phyloP scores from a whole-genome alignment of 2,888 invertebrate species.

The Aromia moschata region DNA sequence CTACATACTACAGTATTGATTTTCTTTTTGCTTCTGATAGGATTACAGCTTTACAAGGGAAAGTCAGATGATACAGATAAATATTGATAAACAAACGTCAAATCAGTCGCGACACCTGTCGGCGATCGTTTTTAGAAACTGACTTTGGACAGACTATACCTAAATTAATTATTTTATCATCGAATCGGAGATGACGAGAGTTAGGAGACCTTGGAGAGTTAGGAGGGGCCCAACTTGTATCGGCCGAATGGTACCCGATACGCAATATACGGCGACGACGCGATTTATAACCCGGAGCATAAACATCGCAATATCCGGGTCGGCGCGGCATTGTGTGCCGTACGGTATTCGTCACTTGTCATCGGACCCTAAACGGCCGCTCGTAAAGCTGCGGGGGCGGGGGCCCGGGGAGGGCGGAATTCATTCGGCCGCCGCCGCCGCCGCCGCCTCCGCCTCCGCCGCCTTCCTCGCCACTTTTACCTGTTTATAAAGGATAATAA shows the following conservation, averaged over 20 bases:
- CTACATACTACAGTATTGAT: too few species aligned
- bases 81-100: too few species aligned
- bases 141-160: too few species aligned
- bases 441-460: slow-evolving; percentile 57
- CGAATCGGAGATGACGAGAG: too few species aligned
- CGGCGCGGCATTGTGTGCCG: slow-evolving; percentile 28
- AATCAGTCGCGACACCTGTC: too few species aligned
- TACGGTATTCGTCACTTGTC: slow-evolving; percentile 49
- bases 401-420: slow-evolving; percentile 37
- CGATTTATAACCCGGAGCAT: slow-evolving; percentile 45
- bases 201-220: too few species aligned
- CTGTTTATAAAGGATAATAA: slow-evolving; percentile 64
- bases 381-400: slow-evolving; percentile 49
- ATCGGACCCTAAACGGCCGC: slow-evolving; percentile 52
- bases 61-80: too few species aligned
- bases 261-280: slow-evolving; percentile 45
- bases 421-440: slow-evolving; percentile 45
- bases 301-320: slow-evolving; percentile 45
- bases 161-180: too few species aligned
- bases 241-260: slow-evolving; percentile 44
- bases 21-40: too few species aligned
- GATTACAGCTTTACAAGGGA: too few species aligned
- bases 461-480: slow-evolving; percentile 55
- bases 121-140: too few species aligned
- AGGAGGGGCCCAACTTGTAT: too few species aligned